Evolutionary conservation across 2,113 vertebrate species (phyloP).

Genomic region (Chaetorhynchus papuensis): DNA sequence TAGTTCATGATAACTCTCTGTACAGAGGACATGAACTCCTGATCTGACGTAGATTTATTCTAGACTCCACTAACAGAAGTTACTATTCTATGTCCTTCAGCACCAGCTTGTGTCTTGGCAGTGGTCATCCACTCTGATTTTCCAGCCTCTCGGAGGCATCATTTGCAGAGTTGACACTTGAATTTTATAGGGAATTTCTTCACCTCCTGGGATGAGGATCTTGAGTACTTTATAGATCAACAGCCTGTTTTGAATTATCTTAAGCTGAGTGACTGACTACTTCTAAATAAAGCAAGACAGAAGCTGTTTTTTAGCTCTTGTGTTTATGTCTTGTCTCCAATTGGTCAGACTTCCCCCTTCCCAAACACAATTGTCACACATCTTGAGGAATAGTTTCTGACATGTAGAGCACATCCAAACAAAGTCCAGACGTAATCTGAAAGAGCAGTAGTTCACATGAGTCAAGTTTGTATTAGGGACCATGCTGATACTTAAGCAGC

Average conservation of each 20-base stretch:
- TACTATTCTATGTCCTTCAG: background rate
- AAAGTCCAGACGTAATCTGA: background rate
- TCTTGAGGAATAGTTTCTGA: background rate
- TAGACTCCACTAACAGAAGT: background rate
- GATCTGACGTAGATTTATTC: background rate
- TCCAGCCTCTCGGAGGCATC: background rate
- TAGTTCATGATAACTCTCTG: background rate
- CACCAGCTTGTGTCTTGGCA: background rate
- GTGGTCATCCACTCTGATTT: background rate
- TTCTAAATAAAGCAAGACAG: background rate
- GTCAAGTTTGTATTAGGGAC: background rate
- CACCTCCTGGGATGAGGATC: background rate
- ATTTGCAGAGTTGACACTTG: rapidly evolving
- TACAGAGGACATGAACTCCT: background rate
- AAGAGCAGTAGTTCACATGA: background rate
- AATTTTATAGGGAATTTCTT: background rate
- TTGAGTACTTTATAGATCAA: background rate
- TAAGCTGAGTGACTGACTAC: background rate
- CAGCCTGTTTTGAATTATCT: background rate
- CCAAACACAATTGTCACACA: background rate
- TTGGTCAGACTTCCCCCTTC: background rate
- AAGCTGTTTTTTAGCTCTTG: background rate
- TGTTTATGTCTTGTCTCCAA: background rate
- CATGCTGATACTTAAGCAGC: background rate
- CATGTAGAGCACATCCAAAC: background rate